Percentiles rank a stretch among this genome's conserved stretches.
Evolutionary conservation across 2,888 invertebrate species (phyloP).

Genomic region (Marasmarcha lunaedactyla): DNA sequence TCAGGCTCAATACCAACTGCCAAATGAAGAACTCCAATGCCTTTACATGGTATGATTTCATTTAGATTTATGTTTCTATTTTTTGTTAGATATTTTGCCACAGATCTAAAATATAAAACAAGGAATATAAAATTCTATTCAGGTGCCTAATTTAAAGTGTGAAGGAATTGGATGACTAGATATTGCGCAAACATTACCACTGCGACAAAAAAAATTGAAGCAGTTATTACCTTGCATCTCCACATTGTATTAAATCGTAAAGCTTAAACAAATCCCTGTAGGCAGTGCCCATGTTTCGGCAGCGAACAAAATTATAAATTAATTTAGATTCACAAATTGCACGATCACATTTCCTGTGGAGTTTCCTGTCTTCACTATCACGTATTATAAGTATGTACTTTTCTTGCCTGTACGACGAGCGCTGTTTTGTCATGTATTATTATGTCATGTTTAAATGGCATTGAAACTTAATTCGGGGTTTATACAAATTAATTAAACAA

Average conservation of each 20-base stretch:
- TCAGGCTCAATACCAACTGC: conserved; percentile 78
- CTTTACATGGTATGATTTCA: conserved; percentile 75
- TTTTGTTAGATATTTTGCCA: conserved; percentile 41
- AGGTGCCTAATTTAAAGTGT: background rate
- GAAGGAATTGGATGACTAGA: background rate
- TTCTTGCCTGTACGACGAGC: background rate
- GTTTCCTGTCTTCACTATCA: conserved; percentile 30
- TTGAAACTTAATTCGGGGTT: conserved; percentile 2
- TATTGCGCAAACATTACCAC: background rate
- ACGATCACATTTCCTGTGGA: conserved; percentile 50
- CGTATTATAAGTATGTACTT: too few species aligned
- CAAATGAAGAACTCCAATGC: conserved; percentile 81
- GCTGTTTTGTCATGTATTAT: background rate
- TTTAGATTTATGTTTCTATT: conserved; percentile 73
- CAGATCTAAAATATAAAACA: conserved; percentile 40
- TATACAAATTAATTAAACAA: conserved; percentile 2
- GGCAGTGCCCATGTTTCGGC: conserved; percentile 37
- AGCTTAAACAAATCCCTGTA: conserved; percentile 62
- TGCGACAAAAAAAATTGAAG: conserved; percentile 3
- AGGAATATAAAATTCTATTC: conserved; percentile 7
- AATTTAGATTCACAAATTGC: conserved; percentile 33
- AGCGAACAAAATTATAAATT: conserved; percentile 26
- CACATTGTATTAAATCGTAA: conserved; percentile 75
- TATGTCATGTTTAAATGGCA: background rate
- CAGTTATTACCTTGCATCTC: conserved; percentile 63